Evolutionary conservation across 2,113 vertebrate species (phyloP).

Genomic region (Dicrurus megarhynchus): DNA sequence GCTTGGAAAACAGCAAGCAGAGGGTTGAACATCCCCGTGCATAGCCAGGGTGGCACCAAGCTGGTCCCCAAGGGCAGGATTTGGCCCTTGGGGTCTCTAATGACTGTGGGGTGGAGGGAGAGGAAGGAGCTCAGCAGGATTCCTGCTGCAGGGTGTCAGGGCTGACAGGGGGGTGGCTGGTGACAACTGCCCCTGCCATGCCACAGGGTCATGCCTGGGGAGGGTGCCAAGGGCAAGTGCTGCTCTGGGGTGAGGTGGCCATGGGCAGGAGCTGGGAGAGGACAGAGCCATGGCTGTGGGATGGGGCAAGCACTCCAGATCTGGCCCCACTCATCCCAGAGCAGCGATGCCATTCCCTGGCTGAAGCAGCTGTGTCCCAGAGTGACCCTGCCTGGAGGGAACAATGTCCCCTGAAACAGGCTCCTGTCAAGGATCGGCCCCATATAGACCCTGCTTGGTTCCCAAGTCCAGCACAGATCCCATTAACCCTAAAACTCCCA

Average conservation of each 20-base stretch:
- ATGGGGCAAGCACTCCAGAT: rapidly evolving
- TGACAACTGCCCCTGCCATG: not conserved
- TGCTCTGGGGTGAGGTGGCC: not conserved
- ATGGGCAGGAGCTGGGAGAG: rapidly evolving
- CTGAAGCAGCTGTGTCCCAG: not conserved
- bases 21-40: rapidly evolving
- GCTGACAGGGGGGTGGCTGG: not conserved
- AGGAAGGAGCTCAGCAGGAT: not conserved
- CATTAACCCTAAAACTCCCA: not conserved
- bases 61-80: not conserved
- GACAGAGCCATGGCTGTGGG: not conserved
- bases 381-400: not conserved
- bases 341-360: not conserved
- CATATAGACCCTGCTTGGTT: not conserved
- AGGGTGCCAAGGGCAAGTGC: not conserved
- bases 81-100: not conserved
- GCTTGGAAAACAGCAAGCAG: not conserved
- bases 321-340: not conserved
- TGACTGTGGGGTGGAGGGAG: not conserved
- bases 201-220: no score
- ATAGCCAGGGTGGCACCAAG: rapidly evolving
- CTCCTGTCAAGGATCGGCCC: rapidly evolving
- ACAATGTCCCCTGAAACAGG: not conserved
- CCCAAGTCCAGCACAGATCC: not conserved
- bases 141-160: not conserved